These are phyloP conservation scores for Harpegnathos saltator DNA, from an alignment of 1,140 invertebrate genomes.

Conservation along the genomic window DNA sequence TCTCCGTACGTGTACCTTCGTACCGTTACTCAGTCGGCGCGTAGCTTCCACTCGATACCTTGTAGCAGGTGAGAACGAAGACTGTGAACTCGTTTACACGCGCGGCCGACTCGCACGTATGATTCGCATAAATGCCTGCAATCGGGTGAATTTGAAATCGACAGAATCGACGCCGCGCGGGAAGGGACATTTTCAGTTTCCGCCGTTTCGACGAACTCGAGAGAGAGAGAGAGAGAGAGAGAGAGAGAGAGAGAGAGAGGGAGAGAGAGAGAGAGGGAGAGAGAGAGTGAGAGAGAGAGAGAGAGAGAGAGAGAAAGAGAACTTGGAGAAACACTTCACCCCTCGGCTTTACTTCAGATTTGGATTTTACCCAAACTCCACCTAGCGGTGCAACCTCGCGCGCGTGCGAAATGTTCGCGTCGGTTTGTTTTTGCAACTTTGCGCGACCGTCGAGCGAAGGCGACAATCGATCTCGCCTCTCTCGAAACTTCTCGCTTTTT, in stretches of 20 bases:
- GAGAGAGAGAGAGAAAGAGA: no score
- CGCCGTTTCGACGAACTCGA: no score
- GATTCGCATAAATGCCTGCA: slow-evolving; percentile 11
- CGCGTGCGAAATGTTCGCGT: background rate
- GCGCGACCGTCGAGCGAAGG: background rate
- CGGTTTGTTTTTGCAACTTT: background rate
- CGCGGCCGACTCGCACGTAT: slow-evolving; percentile 57
- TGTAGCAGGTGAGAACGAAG: slow-evolving; percentile 61
- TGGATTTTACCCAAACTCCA: no score
- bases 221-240: no score
- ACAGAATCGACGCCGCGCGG: no score
- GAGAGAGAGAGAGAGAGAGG: no score
- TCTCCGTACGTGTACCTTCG: background rate
- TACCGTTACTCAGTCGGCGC: slow-evolving; percentile 69
- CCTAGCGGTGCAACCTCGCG: background rate
- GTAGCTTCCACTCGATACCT: slow-evolving; percentile 53
- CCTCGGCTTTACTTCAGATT: no score
- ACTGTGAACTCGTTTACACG: slow-evolving; percentile 64
- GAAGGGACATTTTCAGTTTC: no score
- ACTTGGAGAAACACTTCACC: no score
- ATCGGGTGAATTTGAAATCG: no score
- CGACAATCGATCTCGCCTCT: slow-evolving; percentile 5
- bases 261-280: no score
- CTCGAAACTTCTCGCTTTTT: slow-evolving; percentile 10
- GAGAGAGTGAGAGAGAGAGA: no score